Evolutionary conservation across 1,140 invertebrate genomes (phyloP).

Genomic region (Teleogryllus occipitalis): DNA sequence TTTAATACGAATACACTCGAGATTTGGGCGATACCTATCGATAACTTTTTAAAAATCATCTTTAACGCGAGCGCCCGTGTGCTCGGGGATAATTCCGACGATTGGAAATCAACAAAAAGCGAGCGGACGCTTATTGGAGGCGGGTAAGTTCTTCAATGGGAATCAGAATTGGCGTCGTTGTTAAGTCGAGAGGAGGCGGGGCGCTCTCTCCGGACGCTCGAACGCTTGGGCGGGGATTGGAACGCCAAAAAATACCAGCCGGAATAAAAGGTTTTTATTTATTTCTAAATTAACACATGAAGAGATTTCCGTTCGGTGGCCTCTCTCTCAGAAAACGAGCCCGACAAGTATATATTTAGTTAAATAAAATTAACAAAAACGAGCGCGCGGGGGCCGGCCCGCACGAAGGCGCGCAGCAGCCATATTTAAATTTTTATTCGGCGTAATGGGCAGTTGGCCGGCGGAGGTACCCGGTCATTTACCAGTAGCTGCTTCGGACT

Average conservation of each 20-base stretch:
- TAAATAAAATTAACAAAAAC: constrained; percentile 2
- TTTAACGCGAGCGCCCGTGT: background rate
- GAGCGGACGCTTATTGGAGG: constrained; percentile 2
- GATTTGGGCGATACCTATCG: background rate
- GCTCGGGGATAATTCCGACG: constrained; percentile 2
- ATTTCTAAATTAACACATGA: constrained; percentile 2
- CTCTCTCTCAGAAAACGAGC: background rate
- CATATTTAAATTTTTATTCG: constrained; percentile 6
- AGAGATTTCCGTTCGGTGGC: background rate
- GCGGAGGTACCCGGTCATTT: background rate
- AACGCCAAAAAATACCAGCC: background rate
- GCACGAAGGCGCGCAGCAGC: background rate
- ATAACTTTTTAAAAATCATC: constrained; percentile 6
- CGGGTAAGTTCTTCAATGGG: constrained; percentile 3
- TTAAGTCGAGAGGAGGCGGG: background rate
- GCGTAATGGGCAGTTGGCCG: background rate
- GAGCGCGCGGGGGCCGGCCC: too few relatives aligned
- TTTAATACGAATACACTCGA: constrained; percentile 5
- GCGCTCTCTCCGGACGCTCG: background rate
- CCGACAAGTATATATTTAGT: background rate
- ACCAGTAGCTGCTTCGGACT: constrained; percentile 3
- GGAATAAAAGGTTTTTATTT: constrained; percentile 2
- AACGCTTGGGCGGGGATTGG: background rate
- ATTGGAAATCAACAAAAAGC: constrained; percentile 5
- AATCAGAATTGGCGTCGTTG: constrained; percentile 3